Evolutionary conservation across 2,797 vertebrate species (phyloP).

Genomic region (Gastrophryne carolinensis): DNA sequence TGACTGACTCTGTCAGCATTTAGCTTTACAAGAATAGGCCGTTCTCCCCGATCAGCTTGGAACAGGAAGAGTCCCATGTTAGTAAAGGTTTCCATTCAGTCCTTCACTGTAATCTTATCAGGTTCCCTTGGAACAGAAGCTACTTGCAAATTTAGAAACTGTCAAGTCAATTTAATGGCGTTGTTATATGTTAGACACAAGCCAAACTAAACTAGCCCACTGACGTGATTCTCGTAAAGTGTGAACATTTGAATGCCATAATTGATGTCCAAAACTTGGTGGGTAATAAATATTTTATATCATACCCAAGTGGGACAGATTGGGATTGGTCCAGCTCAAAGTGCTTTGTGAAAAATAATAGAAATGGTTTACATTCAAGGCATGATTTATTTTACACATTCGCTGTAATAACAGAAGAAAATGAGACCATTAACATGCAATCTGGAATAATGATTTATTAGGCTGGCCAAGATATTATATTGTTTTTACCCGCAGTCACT

Average conservation of each 20-base stretch:
- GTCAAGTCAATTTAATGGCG: constrained; percentile 30
- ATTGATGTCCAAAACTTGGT: neutral
- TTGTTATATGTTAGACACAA: constrained; percentile 7
- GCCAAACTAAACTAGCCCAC: constrained; percentile 19
- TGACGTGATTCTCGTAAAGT: neutral
- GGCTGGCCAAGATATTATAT: neutral
- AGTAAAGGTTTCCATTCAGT: constrained; percentile 26
- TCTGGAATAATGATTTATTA: neutral
- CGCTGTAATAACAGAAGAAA: neutral
- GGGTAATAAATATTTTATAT: constrained; percentile 11
- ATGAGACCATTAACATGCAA: constrained; percentile 2
- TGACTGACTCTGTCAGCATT: no score
- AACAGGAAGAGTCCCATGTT: constrained; percentile 23
- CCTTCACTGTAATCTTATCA: constrained; percentile 44
- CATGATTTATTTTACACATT: constrained; percentile 11
- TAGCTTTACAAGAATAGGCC: neutral
- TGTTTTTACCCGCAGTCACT: neutral
- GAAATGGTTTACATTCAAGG: neutral
- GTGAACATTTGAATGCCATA: neutral
- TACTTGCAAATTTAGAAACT: constrained; percentile 24
- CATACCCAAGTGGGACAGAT: neutral
- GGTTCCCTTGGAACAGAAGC: constrained; percentile 32
- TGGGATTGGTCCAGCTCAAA: neutral
- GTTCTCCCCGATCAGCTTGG: constrained; percentile 9
- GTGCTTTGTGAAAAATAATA: neutral